phyloP scores from a whole-genome alignment of 64 coral and sea anemone species.

The Pocillopora damicornis region DNA sequence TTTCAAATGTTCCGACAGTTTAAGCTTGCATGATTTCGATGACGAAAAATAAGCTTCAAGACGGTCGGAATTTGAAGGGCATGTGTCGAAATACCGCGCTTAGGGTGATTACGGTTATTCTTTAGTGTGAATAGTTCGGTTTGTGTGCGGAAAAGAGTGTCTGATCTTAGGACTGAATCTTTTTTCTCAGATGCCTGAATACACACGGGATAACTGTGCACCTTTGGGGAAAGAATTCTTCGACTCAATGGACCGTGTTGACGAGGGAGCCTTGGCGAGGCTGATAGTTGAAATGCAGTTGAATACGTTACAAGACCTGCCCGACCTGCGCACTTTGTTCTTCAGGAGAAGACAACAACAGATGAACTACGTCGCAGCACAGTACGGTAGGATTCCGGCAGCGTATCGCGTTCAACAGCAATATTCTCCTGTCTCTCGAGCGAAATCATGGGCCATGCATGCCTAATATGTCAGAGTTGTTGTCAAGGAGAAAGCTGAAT shows the following conservation, averaged over 20 bases:
- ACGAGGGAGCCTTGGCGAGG: conserved; percentile 48
- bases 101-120: neutral
- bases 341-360: conserved; percentile 47
- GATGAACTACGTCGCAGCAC: conserved; percentile 28
- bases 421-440: conserved; percentile 6
- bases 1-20: neutral
- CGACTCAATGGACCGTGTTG: conserved; percentile 57
- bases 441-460: conserved; percentile 26
- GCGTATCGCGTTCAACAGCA: conserved; percentile 30
- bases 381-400: conserved; percentile 15
- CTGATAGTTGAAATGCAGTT: conserved; percentile 61
- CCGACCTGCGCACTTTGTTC: conserved; percentile 49
- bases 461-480: conserved; percentile 16
- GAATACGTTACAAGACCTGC: conserved; percentile 46
- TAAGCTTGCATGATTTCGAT: conserved; percentile 8
- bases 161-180: neutral
- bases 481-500: neutral
- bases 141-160: neutral
- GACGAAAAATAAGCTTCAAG: neutral
- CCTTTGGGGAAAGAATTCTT: conserved; percentile 63
- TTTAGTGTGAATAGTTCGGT: neutral
- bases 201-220: conserved; percentile 26
- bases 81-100: neutral
- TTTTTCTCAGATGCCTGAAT: conserved; percentile 61
- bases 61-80: neutral